phyloP scores from a whole-genome alignment of 2,888 invertebrate species.

The Stenodema calcarata region DNA sequence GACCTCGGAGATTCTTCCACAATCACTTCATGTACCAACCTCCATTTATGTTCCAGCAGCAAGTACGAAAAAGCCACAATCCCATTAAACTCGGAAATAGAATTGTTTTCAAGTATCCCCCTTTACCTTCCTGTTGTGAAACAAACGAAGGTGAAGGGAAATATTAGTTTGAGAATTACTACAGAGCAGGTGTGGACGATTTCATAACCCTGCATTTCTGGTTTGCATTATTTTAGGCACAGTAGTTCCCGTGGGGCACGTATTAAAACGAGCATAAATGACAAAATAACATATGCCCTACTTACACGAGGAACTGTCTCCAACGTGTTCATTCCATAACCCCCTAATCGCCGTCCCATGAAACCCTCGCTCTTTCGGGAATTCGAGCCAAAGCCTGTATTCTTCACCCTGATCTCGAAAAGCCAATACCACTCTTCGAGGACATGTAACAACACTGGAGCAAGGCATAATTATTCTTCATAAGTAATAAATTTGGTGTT shows the following conservation, averaged over 20 bases:
- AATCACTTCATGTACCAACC: background rate
- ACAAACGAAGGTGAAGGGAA: background rate
- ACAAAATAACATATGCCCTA: background rate
- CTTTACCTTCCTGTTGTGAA: background rate
- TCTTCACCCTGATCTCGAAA: no score
- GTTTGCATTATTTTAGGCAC: slow-evolving; percentile 13
- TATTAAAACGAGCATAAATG: background rate
- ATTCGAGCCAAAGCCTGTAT: no score
- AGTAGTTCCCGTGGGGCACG: background rate
- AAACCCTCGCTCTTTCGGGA: background rate
- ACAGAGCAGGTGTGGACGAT: slow-evolving; percentile 11
- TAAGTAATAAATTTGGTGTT: no score
- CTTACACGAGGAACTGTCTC: background rate
- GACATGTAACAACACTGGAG: no score
- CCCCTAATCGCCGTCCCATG: background rate
- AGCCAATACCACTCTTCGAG: no score
- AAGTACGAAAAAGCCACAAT: no score
- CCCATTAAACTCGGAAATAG: slow-evolving; percentile 4
- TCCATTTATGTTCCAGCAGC: background rate
- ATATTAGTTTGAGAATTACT: background rate
- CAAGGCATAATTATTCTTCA: no score
- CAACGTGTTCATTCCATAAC: background rate
- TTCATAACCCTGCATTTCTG: background rate
- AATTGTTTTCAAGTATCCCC: slow-evolving; percentile 1
- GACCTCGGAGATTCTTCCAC: background rate